Conservation (phyloP, 1,140 invertebrate species). For the Mylabris phalerata region DNA sequence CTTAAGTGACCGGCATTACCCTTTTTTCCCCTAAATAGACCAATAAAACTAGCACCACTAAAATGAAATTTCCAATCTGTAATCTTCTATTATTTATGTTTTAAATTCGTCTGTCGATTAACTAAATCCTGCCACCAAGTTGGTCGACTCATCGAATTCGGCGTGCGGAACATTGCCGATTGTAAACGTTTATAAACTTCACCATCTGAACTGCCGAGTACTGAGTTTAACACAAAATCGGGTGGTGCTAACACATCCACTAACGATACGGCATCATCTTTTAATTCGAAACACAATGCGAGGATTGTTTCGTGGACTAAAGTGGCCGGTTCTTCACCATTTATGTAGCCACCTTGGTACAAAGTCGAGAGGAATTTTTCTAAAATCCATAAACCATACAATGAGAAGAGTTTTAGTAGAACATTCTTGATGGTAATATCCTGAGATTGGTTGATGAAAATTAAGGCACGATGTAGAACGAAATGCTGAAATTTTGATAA, state of each 20-base stretch:
- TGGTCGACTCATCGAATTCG: slow-evolving; percentile 48
- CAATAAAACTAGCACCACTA: too few relatives aligned
- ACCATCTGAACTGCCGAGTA: slow-evolving; percentile 72
- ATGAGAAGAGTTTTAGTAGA: slow-evolving; percentile 56
- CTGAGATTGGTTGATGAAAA: slow-evolving; percentile 48
- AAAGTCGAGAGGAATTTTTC: slow-evolving; percentile 64
- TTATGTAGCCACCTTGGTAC: slow-evolving; percentile 66
- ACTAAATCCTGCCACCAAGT: slow-evolving; percentile 57
- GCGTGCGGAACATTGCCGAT: slow-evolving; percentile 47
- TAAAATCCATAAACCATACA: slow-evolving; percentile 64
- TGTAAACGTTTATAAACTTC: slow-evolving; percentile 58
- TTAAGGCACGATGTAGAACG: slow-evolving; percentile 50
- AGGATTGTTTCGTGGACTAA: slow-evolving; percentile 53
- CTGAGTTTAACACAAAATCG: slow-evolving; percentile 79
- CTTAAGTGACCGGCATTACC: too few relatives aligned
- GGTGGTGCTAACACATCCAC: slow-evolving; percentile 80
- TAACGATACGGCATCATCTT: slow-evolving; percentile 63
- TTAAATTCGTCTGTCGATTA: slow-evolving; percentile 33
- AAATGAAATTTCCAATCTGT: too few relatives aligned
- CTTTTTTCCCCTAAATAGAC: too few relatives aligned
- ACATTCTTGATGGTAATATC: slow-evolving; percentile 48
- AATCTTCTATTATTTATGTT: slow-evolving; percentile 1
- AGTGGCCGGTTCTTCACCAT: slow-evolving; percentile 42
- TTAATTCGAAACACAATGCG: slow-evolving; percentile 55
- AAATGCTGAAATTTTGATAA: slow-evolving; percentile 50